Evolutionary conservation across 1,140 invertebrate species (phyloP).

Genomic region (Rhyacophila brunnea): DNA sequence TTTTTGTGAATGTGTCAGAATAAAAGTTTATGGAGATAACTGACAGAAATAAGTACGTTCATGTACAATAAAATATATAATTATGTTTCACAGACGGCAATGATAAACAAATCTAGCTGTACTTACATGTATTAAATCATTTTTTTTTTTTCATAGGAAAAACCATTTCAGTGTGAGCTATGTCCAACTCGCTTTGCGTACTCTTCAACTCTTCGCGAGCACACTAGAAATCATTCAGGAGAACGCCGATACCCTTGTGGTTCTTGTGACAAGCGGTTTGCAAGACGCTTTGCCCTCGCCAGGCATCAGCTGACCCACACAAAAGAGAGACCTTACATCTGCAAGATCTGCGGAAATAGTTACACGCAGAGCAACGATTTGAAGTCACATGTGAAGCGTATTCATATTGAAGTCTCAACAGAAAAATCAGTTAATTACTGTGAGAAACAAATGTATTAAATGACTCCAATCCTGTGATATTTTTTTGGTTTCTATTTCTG

Average conservation of each 20-base stretch:
- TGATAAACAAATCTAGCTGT: too few relatives aligned
- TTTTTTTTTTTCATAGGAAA: slow-evolving; percentile 23
- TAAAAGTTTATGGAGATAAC: too few relatives aligned
- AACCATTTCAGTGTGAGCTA: slow-evolving; percentile 26
- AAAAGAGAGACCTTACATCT: slow-evolving; percentile 15
- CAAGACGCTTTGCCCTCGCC: slow-evolving; percentile 12
- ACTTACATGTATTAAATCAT: too few relatives aligned
- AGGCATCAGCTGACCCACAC: slow-evolving; percentile 26
- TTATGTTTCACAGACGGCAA: too few relatives aligned
- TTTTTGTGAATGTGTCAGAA: too few relatives aligned
- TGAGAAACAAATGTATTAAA: neutral
- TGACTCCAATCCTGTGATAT: too few relatives aligned
- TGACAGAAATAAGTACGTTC: too few relatives aligned
- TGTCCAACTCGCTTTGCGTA: slow-evolving; percentile 25
- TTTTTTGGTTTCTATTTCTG: too few relatives aligned
- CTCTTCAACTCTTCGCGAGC: slow-evolving; percentile 20
- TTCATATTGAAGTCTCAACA: slow-evolving; percentile 5
- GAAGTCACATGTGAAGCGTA: slow-evolving; percentile 25
- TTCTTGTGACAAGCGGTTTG: slow-evolving; percentile 9
- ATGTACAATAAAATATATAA: too few relatives aligned
- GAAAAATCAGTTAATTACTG: slow-evolving; percentile 22
- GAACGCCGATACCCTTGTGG: slow-evolving; percentile 16
- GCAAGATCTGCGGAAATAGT: slow-evolving; percentile 8
- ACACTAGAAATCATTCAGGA: slow-evolving; percentile 39
- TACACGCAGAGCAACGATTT: slow-evolving; percentile 29